These are phyloP conservation scores for Perdita meconis DNA, from an alignment of 2,888 invertebrate genomes.

Conservation along the genomic window DNA sequence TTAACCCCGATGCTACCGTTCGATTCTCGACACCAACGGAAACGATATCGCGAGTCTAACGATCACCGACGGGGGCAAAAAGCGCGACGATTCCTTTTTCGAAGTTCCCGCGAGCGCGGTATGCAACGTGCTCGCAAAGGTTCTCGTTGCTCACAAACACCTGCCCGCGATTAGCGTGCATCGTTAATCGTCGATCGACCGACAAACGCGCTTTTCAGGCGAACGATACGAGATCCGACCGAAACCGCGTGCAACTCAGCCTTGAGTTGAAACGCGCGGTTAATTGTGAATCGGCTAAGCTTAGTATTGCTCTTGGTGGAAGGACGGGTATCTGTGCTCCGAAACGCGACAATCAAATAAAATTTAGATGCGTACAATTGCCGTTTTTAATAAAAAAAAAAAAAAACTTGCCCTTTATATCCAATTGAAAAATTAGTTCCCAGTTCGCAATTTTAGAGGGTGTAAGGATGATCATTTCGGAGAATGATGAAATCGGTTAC, in stretches of 20 bases:
- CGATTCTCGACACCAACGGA: constrained; percentile 65
- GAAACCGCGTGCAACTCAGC: constrained; percentile 26
- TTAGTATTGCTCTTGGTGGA: background rate
- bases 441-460: no score
- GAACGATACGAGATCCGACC: constrained; percentile 7
- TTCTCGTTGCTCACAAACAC: constrained; percentile 49
- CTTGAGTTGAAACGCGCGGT: constrained; percentile 28
- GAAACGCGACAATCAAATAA: background rate
- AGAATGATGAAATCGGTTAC: background rate
- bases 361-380: no score
- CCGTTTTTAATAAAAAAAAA: no score
- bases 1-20: constrained; percentile 69
- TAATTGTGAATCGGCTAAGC: constrained; percentile 27
- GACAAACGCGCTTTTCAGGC: constrained; percentile 18
- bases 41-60: constrained; percentile 66
- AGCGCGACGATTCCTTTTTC: constrained; percentile 60
- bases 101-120: constrained; percentile 32
- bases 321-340: background rate
- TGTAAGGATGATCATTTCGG: no score
- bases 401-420: no score
- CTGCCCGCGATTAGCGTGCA: constrained; percentile 65
- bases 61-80: constrained; percentile 60
- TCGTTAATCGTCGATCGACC: constrained; percentile 45
- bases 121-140: constrained; percentile 30
- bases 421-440: no score